phyloP scores from a whole-genome alignment of 2,797 vertebrate genomes.

The Prionace glauca region DNA sequence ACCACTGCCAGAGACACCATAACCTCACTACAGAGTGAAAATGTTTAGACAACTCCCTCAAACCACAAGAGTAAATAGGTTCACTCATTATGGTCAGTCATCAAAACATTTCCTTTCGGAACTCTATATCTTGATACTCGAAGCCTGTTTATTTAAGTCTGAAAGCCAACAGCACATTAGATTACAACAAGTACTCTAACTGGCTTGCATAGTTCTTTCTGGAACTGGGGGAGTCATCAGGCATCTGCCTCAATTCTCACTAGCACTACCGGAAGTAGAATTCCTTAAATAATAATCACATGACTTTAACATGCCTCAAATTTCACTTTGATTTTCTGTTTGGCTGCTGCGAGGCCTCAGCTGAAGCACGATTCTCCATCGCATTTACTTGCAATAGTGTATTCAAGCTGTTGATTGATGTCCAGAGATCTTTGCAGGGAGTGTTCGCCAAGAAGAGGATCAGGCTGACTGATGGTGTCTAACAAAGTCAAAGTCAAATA shows the following conservation, averaged over 20 bases:
- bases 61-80: not conserved
- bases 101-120: not conserved
- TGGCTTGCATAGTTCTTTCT: not conserved
- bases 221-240: not conserved
- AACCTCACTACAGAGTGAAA: not conserved
- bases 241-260: not conserved
- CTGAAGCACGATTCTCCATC: not conserved
- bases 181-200: not conserved
- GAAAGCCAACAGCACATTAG: not conserved
- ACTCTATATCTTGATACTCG: not conserved
- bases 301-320: not conserved
- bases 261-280: not conserved
- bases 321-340: not conserved
- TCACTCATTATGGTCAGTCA: slow-evolving; percentile 24
- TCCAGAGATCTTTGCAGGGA: not conserved
- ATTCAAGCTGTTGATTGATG: not conserved
- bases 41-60: not conserved
- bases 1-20: not conserved
- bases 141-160: slow-evolving; percentile 30
- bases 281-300: not conserved
- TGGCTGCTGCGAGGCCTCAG: not conserved
- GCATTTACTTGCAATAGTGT: not conserved
- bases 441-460: not conserved
- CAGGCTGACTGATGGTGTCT: not conserved
- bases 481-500: slow-evolving; percentile 8